Percentiles rank a stretch among this genome's conserved stretches.
phyloP scores from a whole-genome alignment of 2,113 vertebrate genomes.

The Okapia johnstoni region DNA sequence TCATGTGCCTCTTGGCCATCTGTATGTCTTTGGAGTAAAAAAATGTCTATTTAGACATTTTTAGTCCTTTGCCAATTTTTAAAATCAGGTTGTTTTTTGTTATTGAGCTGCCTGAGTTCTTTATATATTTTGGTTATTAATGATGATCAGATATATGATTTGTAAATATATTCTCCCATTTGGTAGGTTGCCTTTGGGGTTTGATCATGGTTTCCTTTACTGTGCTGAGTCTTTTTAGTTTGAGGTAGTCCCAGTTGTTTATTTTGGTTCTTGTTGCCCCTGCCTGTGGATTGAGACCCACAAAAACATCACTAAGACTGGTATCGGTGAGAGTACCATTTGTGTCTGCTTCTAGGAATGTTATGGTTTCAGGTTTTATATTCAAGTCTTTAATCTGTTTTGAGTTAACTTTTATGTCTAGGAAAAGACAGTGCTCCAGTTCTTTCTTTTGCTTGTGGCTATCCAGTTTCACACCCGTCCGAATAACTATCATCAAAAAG shows the following conservation, averaged over 20 bases:
- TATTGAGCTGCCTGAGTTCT: neutral
- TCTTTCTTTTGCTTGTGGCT: neutral
- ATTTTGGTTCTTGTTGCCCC: neutral
- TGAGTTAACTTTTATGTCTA: neutral
- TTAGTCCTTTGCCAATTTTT: neutral
- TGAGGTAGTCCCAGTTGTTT: neutral
- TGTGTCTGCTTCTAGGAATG: neutral
- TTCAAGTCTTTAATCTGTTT: neutral
- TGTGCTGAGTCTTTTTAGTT: neutral
- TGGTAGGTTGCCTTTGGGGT: neutral
- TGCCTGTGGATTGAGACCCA: neutral
- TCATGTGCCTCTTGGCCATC: neutral
- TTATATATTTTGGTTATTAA: neutral
- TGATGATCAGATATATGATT: neutral
- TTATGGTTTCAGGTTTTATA: neutral
- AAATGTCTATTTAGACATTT: neutral
- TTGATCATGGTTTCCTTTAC: neutral
- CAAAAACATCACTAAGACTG: neutral
- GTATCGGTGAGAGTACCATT: no score
- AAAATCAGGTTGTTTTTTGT: neutral
- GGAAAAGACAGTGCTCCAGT: neutral
- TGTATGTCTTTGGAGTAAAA: neutral
- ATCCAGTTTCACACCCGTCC: accelerated
- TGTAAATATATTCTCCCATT: neutral
- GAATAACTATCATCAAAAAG: neutral